Base-by-base conservation (phyloP, 2,888 invertebrate genomes). In the Cheilosia vernalis region DNA sequence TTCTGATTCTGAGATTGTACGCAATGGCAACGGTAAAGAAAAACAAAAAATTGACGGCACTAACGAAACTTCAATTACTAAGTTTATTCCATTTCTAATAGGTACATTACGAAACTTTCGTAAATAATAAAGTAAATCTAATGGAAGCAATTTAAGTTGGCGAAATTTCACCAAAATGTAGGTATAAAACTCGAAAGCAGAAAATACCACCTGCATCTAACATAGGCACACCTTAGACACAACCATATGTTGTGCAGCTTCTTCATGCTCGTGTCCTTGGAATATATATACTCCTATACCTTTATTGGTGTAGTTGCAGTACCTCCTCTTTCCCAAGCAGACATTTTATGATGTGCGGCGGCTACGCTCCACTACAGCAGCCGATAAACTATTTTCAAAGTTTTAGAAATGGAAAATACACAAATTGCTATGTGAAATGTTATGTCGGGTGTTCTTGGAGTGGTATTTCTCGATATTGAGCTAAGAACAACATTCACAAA, bases 101-200 rank as follows among this genome's bases (percentile, higher is more conserved):
- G n/a, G n/a, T n/a, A 47, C 58, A 66, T 58, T 66, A 66, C 0
- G 40, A 61, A 77, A 77, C 77, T 69, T 69, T 61, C 27, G 4
- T 27, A 76, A 77, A 77, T 77, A 77, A 55, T 77, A 69, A 77
- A 77, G 61, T 55, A 61, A 77, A 77, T 77, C 61, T 77, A 77
- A 77, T 77, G 77, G 77, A 77, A 63, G 61, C 69, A 78, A 78
- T 78, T 78, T 61, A 55, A 70, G 77, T 78, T 78, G 60, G 44
- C 58, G 58, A 44, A 76, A 67, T 66, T 58, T 42, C 33, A 42
- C 63, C 7, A 42, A 63, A 55, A 56, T 47, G 53, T 64, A 74
- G n/a, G n/a, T n/a, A n/a, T 33, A 37, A 56, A 73, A 64, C 37
- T 73, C 4, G 21, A 49, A 66, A 76, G 66, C 58, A 37, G 42